Base-by-base conservation (phyloP, 2,888 invertebrate species). In the Campoplex nolae region DNA sequence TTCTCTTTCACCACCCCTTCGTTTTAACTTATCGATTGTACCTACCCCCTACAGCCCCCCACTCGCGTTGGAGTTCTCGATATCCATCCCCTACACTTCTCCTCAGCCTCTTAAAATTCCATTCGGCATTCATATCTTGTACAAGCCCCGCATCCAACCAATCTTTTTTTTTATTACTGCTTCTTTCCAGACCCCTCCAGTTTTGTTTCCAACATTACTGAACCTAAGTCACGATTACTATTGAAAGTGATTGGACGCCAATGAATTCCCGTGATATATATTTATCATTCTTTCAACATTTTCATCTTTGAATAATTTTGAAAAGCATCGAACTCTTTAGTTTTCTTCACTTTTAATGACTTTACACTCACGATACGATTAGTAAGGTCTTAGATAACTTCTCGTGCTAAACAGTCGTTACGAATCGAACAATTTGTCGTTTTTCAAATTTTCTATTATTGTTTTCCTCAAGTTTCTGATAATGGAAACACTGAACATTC, bases 121-220 rank as follows among this genome's bases (percentile, higher is more conserved):
- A 62, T 38, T 42, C 42, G 74, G n/a, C 54, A 56, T 18, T 68
- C 75, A 75, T 68, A 54, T 54, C 58, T 58, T 11, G 38, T 54
- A 11, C 38, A n/a, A 65, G 18, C 28, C 23, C 9, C 16, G 16
- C 38, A 71, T 28, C 45, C 16, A 13, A 9, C 77, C 7, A 35
- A 67, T 54, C 77, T 67, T 42, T 68, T 28, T 51, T 71, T 28
- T 68, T 38, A 13, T 62, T 68, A 32, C 6, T 42, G 73, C 65
- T 81, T 35, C 38, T 35, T 80, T 42, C 13, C 23, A 16, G 2
- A 11, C 73, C 18, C 38, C 51, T n/a, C 9, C 23, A 65, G 45
- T 51, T 38, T 45, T n/a, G n/a, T 65, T 51, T 62, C 32, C 48
- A 38, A 67, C 67, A 68, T 78, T 67, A 51, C 77, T 75, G 35